Conservation (phyloP, 92 coral and sea anemone genomes). For the Porites cylindrica region DNA sequence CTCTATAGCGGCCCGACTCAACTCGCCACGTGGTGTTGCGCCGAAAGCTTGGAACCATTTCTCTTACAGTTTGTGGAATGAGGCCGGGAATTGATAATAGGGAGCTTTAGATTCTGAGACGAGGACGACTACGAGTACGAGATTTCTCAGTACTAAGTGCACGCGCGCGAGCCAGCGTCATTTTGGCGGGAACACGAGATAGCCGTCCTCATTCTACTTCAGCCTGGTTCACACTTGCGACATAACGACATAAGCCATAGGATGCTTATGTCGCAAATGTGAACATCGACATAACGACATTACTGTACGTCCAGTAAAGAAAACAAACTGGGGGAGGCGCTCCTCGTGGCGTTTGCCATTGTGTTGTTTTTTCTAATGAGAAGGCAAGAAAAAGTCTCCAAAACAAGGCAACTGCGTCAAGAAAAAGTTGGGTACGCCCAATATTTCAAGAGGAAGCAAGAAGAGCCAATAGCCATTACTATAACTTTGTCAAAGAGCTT, state of each 20-base stretch:
- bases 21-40: no score
- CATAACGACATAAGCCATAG: constrained; percentile 5
- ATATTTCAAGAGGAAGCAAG: constrained; percentile 36
- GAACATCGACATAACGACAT: background rate
- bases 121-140: no score
- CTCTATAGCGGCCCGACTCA: no score
- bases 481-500: constrained; percentile 52
- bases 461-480: constrained; percentile 39
- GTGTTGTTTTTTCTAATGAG: constrained; percentile 8
- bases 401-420: constrained; percentile 11
- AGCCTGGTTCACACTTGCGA: no score
- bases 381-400: constrained; percentile 33
- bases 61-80: no score
- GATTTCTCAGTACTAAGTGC: no score
- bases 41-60: no score
- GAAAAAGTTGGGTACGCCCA: constrained; percentile 47
- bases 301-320: no score
- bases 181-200: no score
- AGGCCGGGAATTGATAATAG: no score
- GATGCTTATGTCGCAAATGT: background rate
- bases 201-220: background rate
- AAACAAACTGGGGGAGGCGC: constrained; percentile 2
- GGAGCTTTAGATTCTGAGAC: no score
- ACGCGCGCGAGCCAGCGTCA: no score
- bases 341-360: constrained; percentile 26